These are phyloP conservation scores for Datnioides undecimradiatus DNA, from an alignment of 2,113 vertebrate species.

Conservation along the genomic window DNA sequence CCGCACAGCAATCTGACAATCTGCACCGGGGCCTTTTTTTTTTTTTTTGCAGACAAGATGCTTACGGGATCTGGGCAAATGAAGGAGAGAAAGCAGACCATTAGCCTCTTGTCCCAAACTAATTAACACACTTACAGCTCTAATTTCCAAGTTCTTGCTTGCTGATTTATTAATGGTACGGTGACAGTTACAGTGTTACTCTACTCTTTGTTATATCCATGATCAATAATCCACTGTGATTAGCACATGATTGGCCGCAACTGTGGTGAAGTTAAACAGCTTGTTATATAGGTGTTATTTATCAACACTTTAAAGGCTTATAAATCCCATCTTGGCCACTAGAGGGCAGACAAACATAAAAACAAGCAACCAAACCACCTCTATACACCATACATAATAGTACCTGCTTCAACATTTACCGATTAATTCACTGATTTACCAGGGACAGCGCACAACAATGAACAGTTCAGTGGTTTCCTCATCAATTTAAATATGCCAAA, in stretches of 20 bases:
- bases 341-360: neutral
- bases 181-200: too few species aligned
- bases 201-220: neutral
- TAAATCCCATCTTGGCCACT: neutral
- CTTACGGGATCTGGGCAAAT: slow-evolving; percentile 21
- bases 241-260: neutral
- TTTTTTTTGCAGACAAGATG: slow-evolving; percentile 30
- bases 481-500: too few species aligned
- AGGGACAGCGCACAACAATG: too few species aligned
- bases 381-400: neutral
- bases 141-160: slow-evolving; percentile 7
- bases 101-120: slow-evolving; percentile 28
- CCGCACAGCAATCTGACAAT: slow-evolving; percentile 56
- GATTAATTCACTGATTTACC: too few species aligned
- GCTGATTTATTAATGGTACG: neutral
- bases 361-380: neutral
- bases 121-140: slow-evolving; percentile 1
- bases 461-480: too few species aligned
- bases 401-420: neutral
- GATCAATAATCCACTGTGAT: neutral
- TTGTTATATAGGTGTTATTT: neutral
- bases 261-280: neutral
- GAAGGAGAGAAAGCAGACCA: slow-evolving; percentile 18
- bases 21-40: slow-evolving; percentile 27
- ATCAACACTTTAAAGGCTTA: neutral